These are phyloP conservation scores for Zosterops pallidus DNA, from an alignment of 2,113 vertebrate species.

Conservation along the genomic window DNA sequence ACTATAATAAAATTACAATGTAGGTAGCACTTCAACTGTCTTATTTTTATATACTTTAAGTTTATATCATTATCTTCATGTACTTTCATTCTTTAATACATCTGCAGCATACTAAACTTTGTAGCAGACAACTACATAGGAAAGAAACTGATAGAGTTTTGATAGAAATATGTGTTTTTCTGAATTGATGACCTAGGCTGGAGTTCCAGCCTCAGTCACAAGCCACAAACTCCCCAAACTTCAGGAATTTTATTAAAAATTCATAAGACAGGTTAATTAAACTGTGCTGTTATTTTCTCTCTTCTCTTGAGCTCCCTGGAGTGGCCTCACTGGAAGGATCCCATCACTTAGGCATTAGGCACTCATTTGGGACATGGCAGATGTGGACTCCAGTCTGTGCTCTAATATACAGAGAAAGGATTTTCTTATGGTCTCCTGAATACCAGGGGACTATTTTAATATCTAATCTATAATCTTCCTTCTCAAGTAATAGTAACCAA, in stretches of 20 bases:
- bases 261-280: not conserved
- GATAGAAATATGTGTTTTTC: not conserved
- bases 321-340: not conserved
- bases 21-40: not conserved
- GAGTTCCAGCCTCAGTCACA: not conserved
- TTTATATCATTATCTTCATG: not conserved
- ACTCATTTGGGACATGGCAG: not conserved
- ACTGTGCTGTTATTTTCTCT: not conserved
- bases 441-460: not conserved
- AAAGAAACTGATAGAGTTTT: not conserved
- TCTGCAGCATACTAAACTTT: not conserved
- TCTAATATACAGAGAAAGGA: not conserved
- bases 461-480: not conserved
- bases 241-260: constrained; percentile 1
- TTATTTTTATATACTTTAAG: constrained; percentile 17
- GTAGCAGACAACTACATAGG: not conserved
- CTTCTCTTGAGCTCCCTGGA: not conserved
- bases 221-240: not conserved
- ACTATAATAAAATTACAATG: constrained; percentile 1
- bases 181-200: not conserved
- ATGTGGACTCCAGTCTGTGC: not conserved
- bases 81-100: not conserved
- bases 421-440: not conserved
- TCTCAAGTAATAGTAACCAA: not conserved
- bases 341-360: not conserved